Evolutionary conservation across 2,888 invertebrate genomes (phyloP).

Genomic region (Arenicola marina): DNA sequence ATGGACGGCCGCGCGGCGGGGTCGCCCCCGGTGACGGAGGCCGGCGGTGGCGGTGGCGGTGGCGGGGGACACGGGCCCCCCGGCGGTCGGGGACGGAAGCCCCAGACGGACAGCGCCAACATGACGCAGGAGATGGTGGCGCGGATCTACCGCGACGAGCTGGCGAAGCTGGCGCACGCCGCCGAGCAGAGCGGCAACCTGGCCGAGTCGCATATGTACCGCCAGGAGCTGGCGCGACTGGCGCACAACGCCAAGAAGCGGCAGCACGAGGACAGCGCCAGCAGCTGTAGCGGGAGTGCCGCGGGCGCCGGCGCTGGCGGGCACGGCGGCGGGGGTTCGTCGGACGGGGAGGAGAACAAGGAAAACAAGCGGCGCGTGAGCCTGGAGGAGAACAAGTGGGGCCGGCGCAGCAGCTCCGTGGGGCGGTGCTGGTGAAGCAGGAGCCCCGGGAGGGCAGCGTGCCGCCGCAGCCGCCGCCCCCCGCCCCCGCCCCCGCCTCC

Average conservation of each 20-base stretch:
- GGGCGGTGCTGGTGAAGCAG: too few relatives aligned
- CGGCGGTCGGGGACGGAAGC: slow-evolving; percentile 39
- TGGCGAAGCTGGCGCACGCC: slow-evolving; percentile 77
- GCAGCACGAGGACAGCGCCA: background rate
- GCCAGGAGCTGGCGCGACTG: slow-evolving; percentile 80
- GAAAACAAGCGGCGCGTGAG: too few relatives aligned
- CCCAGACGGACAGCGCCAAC: slow-evolving; percentile 69
- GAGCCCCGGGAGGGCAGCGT: too few relatives aligned
- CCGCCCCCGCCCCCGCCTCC: too few relatives aligned
- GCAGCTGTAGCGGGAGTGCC: background rate
- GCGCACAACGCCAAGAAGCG: background rate
- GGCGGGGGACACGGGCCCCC: too few relatives aligned
- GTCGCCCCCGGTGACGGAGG: background rate
- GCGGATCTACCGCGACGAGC: slow-evolving; percentile 66
- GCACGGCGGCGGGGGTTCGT: too few relatives aligned
- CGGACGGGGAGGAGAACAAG: too few relatives aligned
- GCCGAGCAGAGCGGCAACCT: slow-evolving; percentile 57
- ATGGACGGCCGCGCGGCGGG: background rate
- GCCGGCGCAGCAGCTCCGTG: too few relatives aligned
- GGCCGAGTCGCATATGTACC: slow-evolving; percentile 76
- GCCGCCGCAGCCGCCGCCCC: too few relatives aligned
- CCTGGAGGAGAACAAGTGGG: too few relatives aligned
- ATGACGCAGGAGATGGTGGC: slow-evolving; percentile 81
- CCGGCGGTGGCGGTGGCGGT: slow-evolving; percentile 4
- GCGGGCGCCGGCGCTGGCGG: too few relatives aligned